Base-by-base conservation (phyloP, 2,888 invertebrate genomes). In the Polyploca ridens region DNA sequence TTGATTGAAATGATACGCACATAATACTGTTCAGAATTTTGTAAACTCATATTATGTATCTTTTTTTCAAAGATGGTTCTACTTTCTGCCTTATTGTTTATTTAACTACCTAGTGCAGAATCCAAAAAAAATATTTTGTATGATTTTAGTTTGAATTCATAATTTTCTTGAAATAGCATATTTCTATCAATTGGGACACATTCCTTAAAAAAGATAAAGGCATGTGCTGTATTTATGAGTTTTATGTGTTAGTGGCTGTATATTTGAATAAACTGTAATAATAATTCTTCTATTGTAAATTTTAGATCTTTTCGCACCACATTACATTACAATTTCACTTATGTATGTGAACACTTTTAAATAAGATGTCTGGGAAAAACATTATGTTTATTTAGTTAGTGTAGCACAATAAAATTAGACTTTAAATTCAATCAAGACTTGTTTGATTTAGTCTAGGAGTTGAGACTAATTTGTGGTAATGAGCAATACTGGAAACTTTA, bases 1-100 rank as follows among this genome's bases (percentile, higher is more conserved):
- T 99, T 94, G 99, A 99, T 95, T 99, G 97, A 97, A 86, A 69
- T 70, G 13, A 7, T 38, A 38, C 13, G 13, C 41, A 41, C 41
- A 41, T 60, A 27, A 19, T 13, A 19, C 14, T 41, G 19, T 13
- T 41, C 5, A 10, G 19, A 11, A 19, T 16, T 61, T 13, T 41
- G 13, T 60, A 27, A 61, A 41, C 19, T 41, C 16, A 19, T 41
- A 61, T 27, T 33, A 14, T 46, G 46, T 60, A 19, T 60, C 59
- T 60, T 16, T 60, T 27, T 4, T 16, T 41, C 10, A 35, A 60
- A 44, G 41, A 61, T 44, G 10, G 8, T 54, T 54, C 19, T 16
- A 19, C 10, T 19, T 54, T 49, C 49, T 49, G 46, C 46, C 46
- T 7, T 3, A 19, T 10, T 54, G 8, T 54, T 16, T 54, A 54